Evolutionary conservation across 2,113 vertebrate species (phyloP).

Genomic region (Benitochromis conjunctus): DNA sequence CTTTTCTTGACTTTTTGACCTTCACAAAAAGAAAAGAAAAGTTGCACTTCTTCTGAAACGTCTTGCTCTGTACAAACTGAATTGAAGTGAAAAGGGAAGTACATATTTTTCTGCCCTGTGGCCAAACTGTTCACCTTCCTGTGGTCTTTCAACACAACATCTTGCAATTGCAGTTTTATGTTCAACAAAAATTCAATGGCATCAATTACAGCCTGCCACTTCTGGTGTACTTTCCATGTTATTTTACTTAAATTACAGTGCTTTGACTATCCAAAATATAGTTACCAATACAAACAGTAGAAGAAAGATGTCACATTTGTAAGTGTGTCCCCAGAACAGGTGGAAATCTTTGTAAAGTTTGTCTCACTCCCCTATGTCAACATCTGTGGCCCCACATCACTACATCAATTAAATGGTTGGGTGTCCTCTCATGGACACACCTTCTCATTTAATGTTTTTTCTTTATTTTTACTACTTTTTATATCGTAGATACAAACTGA

Average conservation of each 20-base stretch:
- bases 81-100: not conserved
- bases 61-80: not conserved
- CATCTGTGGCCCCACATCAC: not conserved
- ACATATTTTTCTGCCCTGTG: not conserved
- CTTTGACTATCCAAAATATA: not conserved
- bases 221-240: not conserved
- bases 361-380: not conserved
- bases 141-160: not conserved
- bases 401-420: not conserved
- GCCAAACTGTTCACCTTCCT: not conserved
- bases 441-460: not conserved
- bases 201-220: not conserved
- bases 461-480: not conserved
- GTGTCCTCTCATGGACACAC: not conserved
- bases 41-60: accelerated
- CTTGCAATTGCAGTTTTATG: not conserved
- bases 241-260: not conserved
- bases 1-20: not conserved
- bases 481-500: not conserved
- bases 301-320: not conserved
- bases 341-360: not conserved
- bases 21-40: not conserved
- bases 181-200: not conserved
- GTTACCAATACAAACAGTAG: not conserved
- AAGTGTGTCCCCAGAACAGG: not conserved